Base-by-base conservation (phyloP, 2,888 invertebrate species). In the Lordiphosa fenestrarum region DNA sequence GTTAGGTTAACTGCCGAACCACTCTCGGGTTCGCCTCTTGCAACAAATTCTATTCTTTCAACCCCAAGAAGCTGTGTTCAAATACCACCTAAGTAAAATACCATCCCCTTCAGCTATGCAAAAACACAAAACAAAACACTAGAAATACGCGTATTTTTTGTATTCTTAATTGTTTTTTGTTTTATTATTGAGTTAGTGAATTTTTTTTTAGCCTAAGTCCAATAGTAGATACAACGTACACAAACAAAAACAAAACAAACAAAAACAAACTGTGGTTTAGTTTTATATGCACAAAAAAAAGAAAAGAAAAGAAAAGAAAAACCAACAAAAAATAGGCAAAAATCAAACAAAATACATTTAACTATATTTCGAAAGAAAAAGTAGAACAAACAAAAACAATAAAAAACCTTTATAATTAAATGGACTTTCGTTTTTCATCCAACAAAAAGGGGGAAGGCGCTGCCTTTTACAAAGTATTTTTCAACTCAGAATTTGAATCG, bases 51-150 rank as follows among this genome's bases (percentile, higher is more conserved):
- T 86, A 86, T 87, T 87, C 86, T 85, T 73, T 74, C 62, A 78
- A 80, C 86, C 86, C 87, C 86, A 85, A 86, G 82, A 87, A 85
- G 88, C 88, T 89, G 89, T 89, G 89, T 89, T 89, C 89, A 89
- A 78, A 81, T 51, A 53, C 36, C 23, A 38, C 40, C 40, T 64
- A 69, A 59, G 41, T 39, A 40, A 13, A 39, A 25, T 25, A 25
- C 7, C 39, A 19, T 58, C 52, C 41, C 9, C 40, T n/a, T 21
- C 40, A 15, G 19, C 21, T 21, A 40, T 19, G 19, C 15, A 49
- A 30, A 15, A 15, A 15, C 15, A 15, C 15, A 15, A 15, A 30
- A 50, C 1, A 23, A 30, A 30, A 30, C 9, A 25, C 30, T 30
- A 30, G 9, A 30, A 30, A 25, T 25, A 25, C 25, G 25, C 25